These are phyloP conservation scores for Caenorhabditis imperialis DNA, from an alignment of 2,888 invertebrate species.

Conservation along the genomic window DNA sequence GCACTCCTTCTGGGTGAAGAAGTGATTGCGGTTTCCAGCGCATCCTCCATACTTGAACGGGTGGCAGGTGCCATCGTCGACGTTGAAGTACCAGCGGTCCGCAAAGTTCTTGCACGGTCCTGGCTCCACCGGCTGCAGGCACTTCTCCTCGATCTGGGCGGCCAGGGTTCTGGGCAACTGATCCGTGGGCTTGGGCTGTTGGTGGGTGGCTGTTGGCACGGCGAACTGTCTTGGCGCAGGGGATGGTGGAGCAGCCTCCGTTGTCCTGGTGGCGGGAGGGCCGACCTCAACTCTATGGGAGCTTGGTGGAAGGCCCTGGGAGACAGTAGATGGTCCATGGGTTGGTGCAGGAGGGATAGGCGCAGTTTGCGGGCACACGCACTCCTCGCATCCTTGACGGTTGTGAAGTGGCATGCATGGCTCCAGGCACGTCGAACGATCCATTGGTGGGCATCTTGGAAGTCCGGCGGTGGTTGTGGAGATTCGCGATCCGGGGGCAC, in stretches of 20 bases:
- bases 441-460: slow-evolving; percentile 69
- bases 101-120: slow-evolving; percentile 77
- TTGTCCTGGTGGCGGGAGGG: slow-evolving; percentile 56
- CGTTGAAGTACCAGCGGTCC: slow-evolving; percentile 77
- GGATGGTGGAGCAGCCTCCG: slow-evolving; percentile 47
- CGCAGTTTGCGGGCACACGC: slow-evolving; percentile 69
- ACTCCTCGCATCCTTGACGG: slow-evolving; percentile 73
- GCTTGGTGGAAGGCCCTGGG: slow-evolving; percentile 19
- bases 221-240: slow-evolving; percentile 53
- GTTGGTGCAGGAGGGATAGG: slow-evolving; percentile 26
- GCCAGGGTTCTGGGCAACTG: slow-evolving; percentile 45
- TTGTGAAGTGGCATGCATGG: slow-evolving; percentile 77
- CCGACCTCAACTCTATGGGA: slow-evolving; percentile 31
- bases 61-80: slow-evolving; percentile 72
- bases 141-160: slow-evolving; percentile 72
- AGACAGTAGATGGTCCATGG: slow-evolving; percentile 19
- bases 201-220: slow-evolving; percentile 26
- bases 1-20: slow-evolving; percentile 77
- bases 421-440: slow-evolving; percentile 71
- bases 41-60: slow-evolving; percentile 77
- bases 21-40: slow-evolving; percentile 77
- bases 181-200: slow-evolving; percentile 24
- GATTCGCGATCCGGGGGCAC: slow-evolving; percentile 35
- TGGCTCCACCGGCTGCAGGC: slow-evolving; percentile 76
- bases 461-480: slow-evolving; percentile 3